These are phyloP conservation scores for Pyrrhia umbra DNA, from an alignment of 2,888 invertebrate genomes.

Conservation along the genomic window DNA sequence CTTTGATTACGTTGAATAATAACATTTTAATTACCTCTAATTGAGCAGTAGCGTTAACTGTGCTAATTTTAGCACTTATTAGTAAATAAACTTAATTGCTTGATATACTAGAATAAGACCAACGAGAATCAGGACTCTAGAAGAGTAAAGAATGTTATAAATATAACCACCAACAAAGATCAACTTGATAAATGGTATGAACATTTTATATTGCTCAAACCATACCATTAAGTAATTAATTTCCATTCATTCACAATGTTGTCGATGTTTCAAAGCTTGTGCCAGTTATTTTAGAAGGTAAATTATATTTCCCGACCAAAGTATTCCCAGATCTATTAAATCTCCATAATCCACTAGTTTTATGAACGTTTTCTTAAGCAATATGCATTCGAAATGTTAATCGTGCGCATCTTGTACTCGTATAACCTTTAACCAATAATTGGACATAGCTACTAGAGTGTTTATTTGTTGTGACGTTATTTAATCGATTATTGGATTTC, in stretches of 20 bases:
- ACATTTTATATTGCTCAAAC: slow-evolving; percentile 18
- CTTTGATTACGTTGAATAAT: background rate
- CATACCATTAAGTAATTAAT: slow-evolving; percentile 10
- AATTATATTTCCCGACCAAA: slow-evolving; percentile 31
- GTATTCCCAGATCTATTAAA: slow-evolving; percentile 42
- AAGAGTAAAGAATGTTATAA: background rate
- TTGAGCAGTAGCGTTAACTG: no score
- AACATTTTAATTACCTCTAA: background rate
- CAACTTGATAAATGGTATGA: slow-evolving; percentile 24
- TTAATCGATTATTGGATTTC: slow-evolving; percentile 52
- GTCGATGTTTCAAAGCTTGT: slow-evolving; percentile 5
- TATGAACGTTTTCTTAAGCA: slow-evolving; percentile 60
- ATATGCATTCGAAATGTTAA: slow-evolving; percentile 69
- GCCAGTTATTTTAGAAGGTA: slow-evolving; percentile 39
- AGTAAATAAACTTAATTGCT: background rate
- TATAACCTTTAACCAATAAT: slow-evolving; percentile 65
- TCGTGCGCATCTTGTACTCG: slow-evolving; percentile 63
- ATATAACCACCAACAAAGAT: slow-evolving; percentile 19
- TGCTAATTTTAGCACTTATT: background rate
- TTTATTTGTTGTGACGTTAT: slow-evolving; percentile 53
- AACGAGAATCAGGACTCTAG: background rate
- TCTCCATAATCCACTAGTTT: slow-evolving; percentile 45
- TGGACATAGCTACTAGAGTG: slow-evolving; percentile 59
- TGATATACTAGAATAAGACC: background rate
- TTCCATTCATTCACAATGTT: slow-evolving; percentile 33